A percentile compares a stretch with the other conserved stretches of the same genome.
These are phyloP conservation scores for Paramacrobiotus metropolitanus DNA, from an alignment of 1,140 invertebrate genomes.

Conservation along the genomic window DNA sequence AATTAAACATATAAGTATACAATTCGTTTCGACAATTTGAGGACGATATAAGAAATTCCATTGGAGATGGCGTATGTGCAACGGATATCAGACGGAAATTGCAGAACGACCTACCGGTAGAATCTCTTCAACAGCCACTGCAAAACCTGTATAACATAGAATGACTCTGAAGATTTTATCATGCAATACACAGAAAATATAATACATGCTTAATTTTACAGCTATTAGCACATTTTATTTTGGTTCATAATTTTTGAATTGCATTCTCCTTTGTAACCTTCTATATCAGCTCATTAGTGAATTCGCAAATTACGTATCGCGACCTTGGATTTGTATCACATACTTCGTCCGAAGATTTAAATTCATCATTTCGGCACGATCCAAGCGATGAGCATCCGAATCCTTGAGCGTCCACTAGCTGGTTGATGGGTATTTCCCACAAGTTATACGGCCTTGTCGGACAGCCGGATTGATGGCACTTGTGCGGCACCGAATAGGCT, in stretches of 20 bases:
- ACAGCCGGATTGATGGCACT: constrained; percentile 69
- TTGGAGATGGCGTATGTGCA: no score
- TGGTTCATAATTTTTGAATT: no score
- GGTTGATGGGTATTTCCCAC: constrained; percentile 81
- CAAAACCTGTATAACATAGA: neutral
- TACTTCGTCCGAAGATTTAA: constrained; percentile 61
- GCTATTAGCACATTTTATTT: no score
- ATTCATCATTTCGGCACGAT: constrained; percentile 71
- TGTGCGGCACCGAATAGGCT: constrained; percentile 68
- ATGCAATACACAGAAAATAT: no score
- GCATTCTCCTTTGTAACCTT: no score
- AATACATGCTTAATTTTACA: no score
- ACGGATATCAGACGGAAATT: neutral
- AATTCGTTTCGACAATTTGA: neutral
- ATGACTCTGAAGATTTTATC: no score
- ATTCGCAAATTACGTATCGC: neutral
- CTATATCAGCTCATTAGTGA: no score
- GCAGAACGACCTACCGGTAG: constrained; percentile 7
- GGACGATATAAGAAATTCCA: no score
- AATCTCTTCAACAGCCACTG: constrained; percentile 81
- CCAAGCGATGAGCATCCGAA: constrained; percentile 62
- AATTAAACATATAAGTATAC: neutral
- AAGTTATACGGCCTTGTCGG: constrained; percentile 67
- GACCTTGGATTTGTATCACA: constrained; percentile 22
- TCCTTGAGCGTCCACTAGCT: constrained; percentile 61